Conservation (phyloP, 2,113 vertebrate genomes). For the Phyllostomus hastatus region DNA sequence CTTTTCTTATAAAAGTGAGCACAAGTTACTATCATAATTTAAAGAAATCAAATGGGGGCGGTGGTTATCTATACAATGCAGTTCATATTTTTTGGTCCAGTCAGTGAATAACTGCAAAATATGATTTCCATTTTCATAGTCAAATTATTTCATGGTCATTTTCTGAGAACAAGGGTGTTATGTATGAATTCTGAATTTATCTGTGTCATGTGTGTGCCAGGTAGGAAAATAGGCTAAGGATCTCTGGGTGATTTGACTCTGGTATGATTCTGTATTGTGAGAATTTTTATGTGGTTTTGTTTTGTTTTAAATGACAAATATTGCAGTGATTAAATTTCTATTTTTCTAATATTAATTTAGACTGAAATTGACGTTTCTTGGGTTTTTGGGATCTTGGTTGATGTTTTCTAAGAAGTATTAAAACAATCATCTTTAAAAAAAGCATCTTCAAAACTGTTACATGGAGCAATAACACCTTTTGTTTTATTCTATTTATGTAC, state of each 20-base stretch:
- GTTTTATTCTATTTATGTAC: background rate
- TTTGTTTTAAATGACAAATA: slow-evolving; percentile 2
- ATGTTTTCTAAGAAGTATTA: slow-evolving; percentile 15
- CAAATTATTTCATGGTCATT: slow-evolving; percentile 17
- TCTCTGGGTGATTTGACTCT: background rate
- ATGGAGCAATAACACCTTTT: background rate
- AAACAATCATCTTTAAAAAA: slow-evolving; percentile 8
- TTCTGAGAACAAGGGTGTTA: slow-evolving; percentile 12
- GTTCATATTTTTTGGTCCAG: slow-evolving; percentile 41
- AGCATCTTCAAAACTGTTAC: slow-evolving; percentile 15
- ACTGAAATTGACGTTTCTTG: background rate
- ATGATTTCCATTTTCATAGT: slow-evolving; percentile 9
- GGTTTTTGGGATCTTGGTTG: background rate
- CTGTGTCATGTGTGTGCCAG: background rate
- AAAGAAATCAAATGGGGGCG: background rate
- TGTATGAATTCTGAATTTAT: slow-evolving; percentile 25
- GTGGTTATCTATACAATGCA: background rate
- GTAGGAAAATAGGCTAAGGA: background rate
- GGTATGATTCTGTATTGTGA: slow-evolving; percentile 1
- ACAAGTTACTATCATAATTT: background rate
- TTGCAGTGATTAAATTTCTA: background rate
- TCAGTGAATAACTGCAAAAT: slow-evolving; percentile 4
- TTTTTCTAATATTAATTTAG: slow-evolving; percentile 5
- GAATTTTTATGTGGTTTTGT: slow-evolving; percentile 20
- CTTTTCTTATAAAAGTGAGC: background rate